A percentile compares a stretch with the other conserved stretches of the same genome.
Evolutionary conservation across 1,140 invertebrate species (phyloP).

Genomic region (Cheumatopsyche charites): DNA sequence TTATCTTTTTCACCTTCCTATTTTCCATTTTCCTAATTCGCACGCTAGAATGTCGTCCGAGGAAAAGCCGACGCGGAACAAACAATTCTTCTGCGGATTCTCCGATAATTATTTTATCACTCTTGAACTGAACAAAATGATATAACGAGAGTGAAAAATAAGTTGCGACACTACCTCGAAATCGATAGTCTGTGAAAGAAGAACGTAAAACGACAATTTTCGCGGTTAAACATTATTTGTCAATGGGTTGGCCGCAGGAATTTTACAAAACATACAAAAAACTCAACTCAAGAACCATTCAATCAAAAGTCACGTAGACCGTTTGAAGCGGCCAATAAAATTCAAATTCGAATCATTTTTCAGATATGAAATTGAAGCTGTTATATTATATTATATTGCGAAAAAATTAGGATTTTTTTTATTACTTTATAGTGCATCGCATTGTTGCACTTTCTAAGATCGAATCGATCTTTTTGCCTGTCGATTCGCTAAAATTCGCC

Average conservation of each 20-base stretch:
- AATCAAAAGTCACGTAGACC: constrained; percentile 3
- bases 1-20: neutral
- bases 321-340: neutral
- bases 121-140: neutral
- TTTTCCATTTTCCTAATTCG: neutral
- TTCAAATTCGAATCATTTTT: too few species aligned
- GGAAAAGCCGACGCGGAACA: neutral
- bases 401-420: constrained; percentile 7
- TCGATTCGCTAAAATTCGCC: neutral
- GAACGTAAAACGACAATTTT: constrained; percentile 16
- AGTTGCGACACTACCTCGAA: neutral
- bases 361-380: too few species aligned
- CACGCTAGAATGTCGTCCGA: neutral
- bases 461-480: neutral
- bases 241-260: neutral
- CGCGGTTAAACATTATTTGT: constrained; percentile 18
- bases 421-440: too few species aligned
- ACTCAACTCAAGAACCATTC: too few species aligned
- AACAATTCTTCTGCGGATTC: too few species aligned
- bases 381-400: neutral
- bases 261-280: too few species aligned
- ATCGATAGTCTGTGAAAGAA: constrained; percentile 2
- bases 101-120: too few species aligned
- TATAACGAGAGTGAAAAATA: neutral
- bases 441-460: constrained; percentile 1